Percentiles rank a stretch among this genome's conserved stretches.
Conservation (phyloP, 2,888 invertebrate genomes). For the Thera obeliscata region DNA sequence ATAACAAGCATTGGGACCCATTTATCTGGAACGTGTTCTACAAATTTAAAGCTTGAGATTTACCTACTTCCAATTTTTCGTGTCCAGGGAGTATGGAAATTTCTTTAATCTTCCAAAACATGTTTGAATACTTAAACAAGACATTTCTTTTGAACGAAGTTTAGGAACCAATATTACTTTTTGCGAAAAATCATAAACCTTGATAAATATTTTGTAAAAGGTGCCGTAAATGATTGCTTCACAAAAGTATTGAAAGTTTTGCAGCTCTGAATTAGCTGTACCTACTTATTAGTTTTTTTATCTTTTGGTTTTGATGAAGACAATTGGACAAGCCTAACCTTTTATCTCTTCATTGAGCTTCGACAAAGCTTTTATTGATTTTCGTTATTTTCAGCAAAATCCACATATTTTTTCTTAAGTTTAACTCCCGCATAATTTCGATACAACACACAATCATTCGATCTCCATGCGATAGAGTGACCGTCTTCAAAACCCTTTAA, state of each 20-base stretch:
- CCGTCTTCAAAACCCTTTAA: conserved; percentile 26
- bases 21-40: conserved; percentile 19
- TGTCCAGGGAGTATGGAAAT: conserved; percentile 1
- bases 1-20: conserved; percentile 7
- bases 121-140: neutral
- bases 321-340: too few relatives aligned
- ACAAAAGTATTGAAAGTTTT: too few relatives aligned
- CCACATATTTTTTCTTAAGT: neutral
- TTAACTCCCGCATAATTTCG: neutral
- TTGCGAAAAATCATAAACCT: too few relatives aligned
- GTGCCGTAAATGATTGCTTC: too few relatives aligned
- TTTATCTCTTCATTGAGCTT: too few relatives aligned
- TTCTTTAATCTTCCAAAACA: neutral
- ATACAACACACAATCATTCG: neutral
- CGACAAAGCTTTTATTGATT: too few relatives aligned
- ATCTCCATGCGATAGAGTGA: conserved; percentile 22
- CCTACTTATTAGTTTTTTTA: too few relatives aligned
- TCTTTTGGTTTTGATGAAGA: too few relatives aligned
- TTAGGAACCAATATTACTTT: neutral
- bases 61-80: neutral
- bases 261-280: too few relatives aligned
- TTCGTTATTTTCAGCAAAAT: too few relatives aligned
- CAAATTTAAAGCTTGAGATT: conserved; percentile 18
- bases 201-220: too few relatives aligned
- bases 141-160: neutral